Percentiles rank a stretch among this genome's conserved stretches.
These are phyloP conservation scores for Ibidorhyncha struthersii DNA, from an alignment of 2,113 vertebrate genomes.

Conservation along the genomic window DNA sequence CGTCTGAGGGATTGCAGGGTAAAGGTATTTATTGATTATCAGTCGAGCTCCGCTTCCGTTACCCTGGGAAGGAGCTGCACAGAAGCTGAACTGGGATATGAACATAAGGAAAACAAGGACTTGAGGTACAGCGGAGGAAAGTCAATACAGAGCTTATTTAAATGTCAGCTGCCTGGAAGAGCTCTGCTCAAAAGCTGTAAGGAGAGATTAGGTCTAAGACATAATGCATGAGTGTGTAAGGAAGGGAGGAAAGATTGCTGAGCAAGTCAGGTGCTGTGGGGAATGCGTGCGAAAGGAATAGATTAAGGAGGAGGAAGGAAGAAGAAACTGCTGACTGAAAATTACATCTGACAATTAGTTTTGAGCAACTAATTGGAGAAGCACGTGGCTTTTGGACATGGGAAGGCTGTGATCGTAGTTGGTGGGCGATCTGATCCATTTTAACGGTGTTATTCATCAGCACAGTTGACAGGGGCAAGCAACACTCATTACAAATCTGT, in stretches of 20 bases:
- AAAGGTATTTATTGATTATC: slow-evolving; percentile 29
- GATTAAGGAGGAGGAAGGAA: not conserved
- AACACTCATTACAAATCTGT: slow-evolving; percentile 8
- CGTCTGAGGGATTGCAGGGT: not conserved
- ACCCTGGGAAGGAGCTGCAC: not conserved
- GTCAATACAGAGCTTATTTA: slow-evolving; percentile 66
- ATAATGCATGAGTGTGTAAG: not conserved
- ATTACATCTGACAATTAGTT: slow-evolving; percentile 47
- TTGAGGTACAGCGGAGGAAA: slow-evolving; percentile 29
- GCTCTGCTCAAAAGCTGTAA: slow-evolving; percentile 28
- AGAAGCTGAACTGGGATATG: slow-evolving; percentile 23
- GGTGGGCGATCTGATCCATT: slow-evolving; percentile 20
- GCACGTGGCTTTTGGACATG: slow-evolving; percentile 13
- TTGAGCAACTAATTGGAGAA: slow-evolving; percentile 29
- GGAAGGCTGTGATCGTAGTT: not conserved
- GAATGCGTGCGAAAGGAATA: not conserved
- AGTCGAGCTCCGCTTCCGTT: not conserved
- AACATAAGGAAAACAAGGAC: slow-evolving; percentile 53
- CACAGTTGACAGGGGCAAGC: not conserved
- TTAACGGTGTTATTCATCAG: not conserved
- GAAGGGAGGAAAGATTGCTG: slow-evolving; percentile 22
- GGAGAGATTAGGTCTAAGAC: slow-evolving; percentile 34
- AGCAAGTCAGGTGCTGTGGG: slow-evolving; percentile 18
- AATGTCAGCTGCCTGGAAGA: slow-evolving; percentile 64
- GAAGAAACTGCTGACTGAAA: slow-evolving; percentile 17